phyloP scores from a whole-genome alignment of 2,113 vertebrate genomes.

The Albula goreensis region DNA sequence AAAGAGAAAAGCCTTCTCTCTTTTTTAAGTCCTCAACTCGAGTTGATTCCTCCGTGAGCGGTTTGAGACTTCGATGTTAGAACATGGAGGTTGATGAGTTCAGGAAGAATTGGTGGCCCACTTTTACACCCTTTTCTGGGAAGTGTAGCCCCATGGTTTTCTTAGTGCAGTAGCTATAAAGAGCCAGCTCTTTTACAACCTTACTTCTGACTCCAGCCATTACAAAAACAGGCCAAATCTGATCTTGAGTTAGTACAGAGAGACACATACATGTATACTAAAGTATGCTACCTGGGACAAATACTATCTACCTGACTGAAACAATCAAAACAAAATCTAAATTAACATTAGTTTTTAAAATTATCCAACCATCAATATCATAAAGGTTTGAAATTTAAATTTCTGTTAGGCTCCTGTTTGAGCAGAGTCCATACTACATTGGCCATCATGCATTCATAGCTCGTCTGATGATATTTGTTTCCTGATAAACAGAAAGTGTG shows the following conservation, averaged over 20 bases:
- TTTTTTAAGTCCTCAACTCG: background rate
- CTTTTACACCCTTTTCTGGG: background rate
- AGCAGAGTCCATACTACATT: background rate
- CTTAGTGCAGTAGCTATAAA: background rate
- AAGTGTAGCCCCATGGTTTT: background rate
- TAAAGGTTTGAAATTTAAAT: no score
- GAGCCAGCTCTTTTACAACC: background rate
- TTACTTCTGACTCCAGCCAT: no score
- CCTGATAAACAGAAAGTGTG: background rate
- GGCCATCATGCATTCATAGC: background rate
- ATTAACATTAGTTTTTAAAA: background rate
- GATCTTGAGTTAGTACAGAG: background rate
- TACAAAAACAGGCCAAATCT: no score
- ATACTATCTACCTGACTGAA: background rate
- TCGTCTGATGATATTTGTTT: background rate
- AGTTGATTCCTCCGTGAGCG: background rate
- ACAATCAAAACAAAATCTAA: background rate
- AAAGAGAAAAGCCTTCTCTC: background rate
- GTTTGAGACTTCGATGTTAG: background rate
- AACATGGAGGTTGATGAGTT: background rate
- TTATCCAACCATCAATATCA: no score
- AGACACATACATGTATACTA: no score
- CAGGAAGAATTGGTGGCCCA: background rate
- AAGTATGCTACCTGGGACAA: background rate
- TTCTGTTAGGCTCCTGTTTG: no score